Base-by-base conservation (phyloP, 2,888 invertebrate species). In the Meiosimyza platycephala region DNA sequence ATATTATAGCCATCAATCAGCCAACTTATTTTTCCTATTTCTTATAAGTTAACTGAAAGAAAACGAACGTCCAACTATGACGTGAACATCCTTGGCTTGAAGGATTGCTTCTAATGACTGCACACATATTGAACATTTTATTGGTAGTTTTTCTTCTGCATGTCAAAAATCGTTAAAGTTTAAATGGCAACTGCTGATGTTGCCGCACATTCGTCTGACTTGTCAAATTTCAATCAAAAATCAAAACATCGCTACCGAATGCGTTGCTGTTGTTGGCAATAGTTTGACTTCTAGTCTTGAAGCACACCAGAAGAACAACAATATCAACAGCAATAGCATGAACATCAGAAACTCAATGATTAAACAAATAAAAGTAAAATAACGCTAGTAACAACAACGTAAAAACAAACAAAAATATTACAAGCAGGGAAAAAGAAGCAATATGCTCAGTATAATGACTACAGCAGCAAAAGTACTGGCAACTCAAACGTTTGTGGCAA, bases 151-250 rank as follows among this genome's bases (percentile, higher is more conserved):
- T 7, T 40, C 9, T n/a, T 50, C 48, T 64, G 64, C 50, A 64
- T 64, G 64, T 64, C 51, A 50, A 16, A 15, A 64, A 50, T 50
- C 48, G 15, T 15, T 33, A 57, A n/a, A 18, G 15, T 51, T 64
- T 50, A 50, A 64, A 64, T 28, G 15, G 40, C 18, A 22, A 13
- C 64, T 50, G 18, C 63, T 22, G 18, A 18, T 22, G 64, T 50
- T 18, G 12, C 5, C 9, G 33, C 60, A 54, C n/a, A 60, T 33
- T 60, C 68, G 51, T 48, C 70, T 15, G 52, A 22, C 18, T 62
- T 62, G 83, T 82, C 82, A 83, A 83, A 80, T 80, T 80, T 78
- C 79, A 76, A 79, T 80, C 79, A 78, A 79, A 77, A 79, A 78
- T 78, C 77, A 77, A 80, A 64, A 72, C 62, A 62, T 55, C 18